Evolutionary conservation across 2,113 vertebrate genomes (phyloP).

Genomic region (Pholis gunnellus): DNA sequence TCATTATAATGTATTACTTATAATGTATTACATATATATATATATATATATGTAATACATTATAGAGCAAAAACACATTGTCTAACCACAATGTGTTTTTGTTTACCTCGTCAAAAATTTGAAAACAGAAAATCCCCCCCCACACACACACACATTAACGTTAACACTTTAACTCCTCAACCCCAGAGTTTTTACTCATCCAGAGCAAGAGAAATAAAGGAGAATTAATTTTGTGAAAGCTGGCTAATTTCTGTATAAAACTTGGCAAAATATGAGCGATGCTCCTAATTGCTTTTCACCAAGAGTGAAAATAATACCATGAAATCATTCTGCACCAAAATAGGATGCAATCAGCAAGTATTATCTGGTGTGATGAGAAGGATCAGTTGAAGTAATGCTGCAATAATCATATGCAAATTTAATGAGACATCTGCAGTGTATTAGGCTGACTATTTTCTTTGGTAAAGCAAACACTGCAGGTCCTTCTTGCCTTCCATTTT

Average conservation of each 20-base stretch:
- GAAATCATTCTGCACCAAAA: slow-evolving; percentile 63
- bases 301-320: slow-evolving; percentile 64
- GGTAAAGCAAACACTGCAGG: slow-evolving; percentile 60
- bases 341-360: slow-evolving; percentile 75
- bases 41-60: no score
- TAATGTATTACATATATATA: not conserved
- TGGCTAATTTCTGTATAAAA: slow-evolving; percentile 58
- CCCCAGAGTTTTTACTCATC: slow-evolving; percentile 10
- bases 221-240: slow-evolving; percentile 40
- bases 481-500: slow-evolving; percentile 24
- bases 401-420: slow-evolving; percentile 72
- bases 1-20: not conserved
- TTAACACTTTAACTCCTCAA: not conserved
- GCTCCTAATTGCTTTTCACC: slow-evolving; percentile 61
- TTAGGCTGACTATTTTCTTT: slow-evolving; percentile 62
- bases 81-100: no score
- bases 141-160: not conserved
- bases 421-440: slow-evolving; percentile 72
- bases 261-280: slow-evolving; percentile 50
- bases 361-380: slow-evolving; percentile 73
- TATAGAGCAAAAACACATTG: no score
- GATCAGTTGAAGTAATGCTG: slow-evolving; percentile 69
- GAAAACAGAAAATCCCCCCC: no score
- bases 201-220: slow-evolving; percentile 21
- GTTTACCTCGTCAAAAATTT: not conserved